Evolutionary conservation across 1,140 invertebrate species (phyloP).

Genomic region (Drosophila rufa): DNA sequence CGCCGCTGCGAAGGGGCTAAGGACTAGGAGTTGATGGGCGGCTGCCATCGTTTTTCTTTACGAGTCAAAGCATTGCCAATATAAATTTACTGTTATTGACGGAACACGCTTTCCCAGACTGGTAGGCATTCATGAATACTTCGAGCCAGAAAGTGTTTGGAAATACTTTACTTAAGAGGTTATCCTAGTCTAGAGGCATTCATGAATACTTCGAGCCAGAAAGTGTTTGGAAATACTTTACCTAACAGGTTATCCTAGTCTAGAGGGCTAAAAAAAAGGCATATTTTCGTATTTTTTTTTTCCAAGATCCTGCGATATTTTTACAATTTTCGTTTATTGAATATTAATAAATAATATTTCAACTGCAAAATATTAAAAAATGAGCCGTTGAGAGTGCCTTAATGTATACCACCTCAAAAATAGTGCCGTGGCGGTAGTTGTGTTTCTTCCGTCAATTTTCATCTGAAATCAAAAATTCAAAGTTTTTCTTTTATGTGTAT

Average conservation of each 20-base stretch:
- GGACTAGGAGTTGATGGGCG: conserved; percentile 1
- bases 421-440: too few relatives aligned
- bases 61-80: conserved; percentile 61
- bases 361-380: too few relatives aligned
- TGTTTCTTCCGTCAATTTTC: too few relatives aligned
- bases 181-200: neutral
- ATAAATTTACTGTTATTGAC: conserved; percentile 63
- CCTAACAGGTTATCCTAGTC: neutral
- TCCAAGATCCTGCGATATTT: too few relatives aligned
- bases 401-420: too few relatives aligned
- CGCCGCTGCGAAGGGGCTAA: conserved; percentile 5
- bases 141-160: conserved; percentile 42
- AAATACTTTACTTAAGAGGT: conserved; percentile 48
- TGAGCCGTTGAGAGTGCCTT: too few relatives aligned
- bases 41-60: conserved; percentile 63
- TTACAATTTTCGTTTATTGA: too few relatives aligned
- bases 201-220: conserved; percentile 17
- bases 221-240: conserved; percentile 63
- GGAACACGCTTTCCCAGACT: neutral
- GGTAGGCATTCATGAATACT: conserved; percentile 17
- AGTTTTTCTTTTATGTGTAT: too few relatives aligned
- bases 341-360: too few relatives aligned
- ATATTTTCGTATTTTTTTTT: conserved; percentile 41
- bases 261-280: too few relatives aligned
- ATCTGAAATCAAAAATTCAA: too few relatives aligned